Evolutionary conservation across 1,140 invertebrate genomes (phyloP).

Genomic region (Drosophila nikananu): DNA sequence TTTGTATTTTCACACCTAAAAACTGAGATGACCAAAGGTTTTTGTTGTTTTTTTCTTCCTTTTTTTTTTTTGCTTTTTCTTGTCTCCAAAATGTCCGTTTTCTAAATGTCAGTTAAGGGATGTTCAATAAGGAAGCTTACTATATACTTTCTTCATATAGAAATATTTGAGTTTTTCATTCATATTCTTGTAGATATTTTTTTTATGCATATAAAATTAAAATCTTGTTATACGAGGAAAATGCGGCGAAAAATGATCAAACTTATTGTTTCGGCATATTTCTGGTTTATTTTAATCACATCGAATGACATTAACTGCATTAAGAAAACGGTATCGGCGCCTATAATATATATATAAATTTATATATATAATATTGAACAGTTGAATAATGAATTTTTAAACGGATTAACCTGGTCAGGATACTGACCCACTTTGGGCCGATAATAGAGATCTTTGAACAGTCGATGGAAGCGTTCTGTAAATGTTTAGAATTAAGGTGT

Average conservation of each 20-base stretch:
- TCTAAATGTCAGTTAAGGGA: not conserved
- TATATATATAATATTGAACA: not conserved
- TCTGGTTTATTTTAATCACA: not conserved
- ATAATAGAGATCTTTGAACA: conserved; percentile 2
- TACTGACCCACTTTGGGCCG: not conserved
- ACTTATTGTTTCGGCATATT: too few relatives aligned
- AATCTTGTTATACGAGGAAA: not conserved
- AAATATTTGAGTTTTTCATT: not conserved
- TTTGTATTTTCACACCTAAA: conserved; percentile 65
- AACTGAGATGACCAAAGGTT: conserved; percentile 3
- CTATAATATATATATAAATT: not conserved
- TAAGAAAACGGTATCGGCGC: conserved; percentile 11
- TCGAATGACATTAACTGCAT: not conserved
- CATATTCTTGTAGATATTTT: not conserved
- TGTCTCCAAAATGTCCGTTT: conserved; percentile 8
- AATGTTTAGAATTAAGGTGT: conserved; percentile 60
- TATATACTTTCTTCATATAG: not conserved
- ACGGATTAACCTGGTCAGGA: not conserved
- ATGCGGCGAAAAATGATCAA: not conserved
- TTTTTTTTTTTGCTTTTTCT: not conserved
- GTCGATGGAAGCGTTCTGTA: conserved; percentile 43
- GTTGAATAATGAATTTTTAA: not conserved
- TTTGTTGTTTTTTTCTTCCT: conserved; percentile 1
- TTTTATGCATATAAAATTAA: not conserved
- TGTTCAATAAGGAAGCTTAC: not conserved